Base-by-base conservation (phyloP, 1,140 invertebrate species). In the Mercenaria mercenaria region DNA sequence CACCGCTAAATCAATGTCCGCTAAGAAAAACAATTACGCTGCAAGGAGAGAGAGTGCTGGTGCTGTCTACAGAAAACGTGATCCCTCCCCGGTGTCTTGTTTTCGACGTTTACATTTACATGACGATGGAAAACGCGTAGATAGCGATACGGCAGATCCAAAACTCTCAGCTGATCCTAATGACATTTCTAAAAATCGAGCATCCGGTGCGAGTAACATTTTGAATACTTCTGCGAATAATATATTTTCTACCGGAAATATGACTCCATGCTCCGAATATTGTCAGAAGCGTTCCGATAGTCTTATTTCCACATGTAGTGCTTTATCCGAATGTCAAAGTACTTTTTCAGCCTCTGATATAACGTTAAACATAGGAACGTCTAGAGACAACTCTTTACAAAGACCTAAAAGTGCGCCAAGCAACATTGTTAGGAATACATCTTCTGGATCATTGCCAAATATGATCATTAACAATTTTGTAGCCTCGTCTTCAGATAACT, bases 391-490 rank as follows among this genome's bases (percentile, higher is more conserved):
- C 77, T 91, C 79, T 15, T 37, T 64, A 26, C 56, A 76, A n/a
- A 69, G 93, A 20, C 92, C 92, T 0, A 89, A 84, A 29, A 93
- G 93, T 83, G 93, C 93, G 0, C 93, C 92, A 8, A 79, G 43
- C 43, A 56, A 69, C 34, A 52, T 87, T 11, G 43, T 64, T 15
- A 56, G 88, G 23, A 92, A 87, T 20, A 64, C 80, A 1, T 93
- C 93, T 18, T 79, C 88, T 4, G 91, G 91, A 11, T 93, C 94
- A 0, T 69, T 94, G 20, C 92, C 88, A 10, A 93, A 93, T 34
- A 86, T 95, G 43, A 93, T 94, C 10, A 93, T 94, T 29, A 94
- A 92, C 69, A 93, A 93, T 77, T 95, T 95, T 74, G 88, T 94
- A 39, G 95, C 94, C 52, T 93, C 93, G 13, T 93, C 92, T 76